Conservation (phyloP, 2,113 vertebrate species). For the Pseudorasbora parva region DNA sequence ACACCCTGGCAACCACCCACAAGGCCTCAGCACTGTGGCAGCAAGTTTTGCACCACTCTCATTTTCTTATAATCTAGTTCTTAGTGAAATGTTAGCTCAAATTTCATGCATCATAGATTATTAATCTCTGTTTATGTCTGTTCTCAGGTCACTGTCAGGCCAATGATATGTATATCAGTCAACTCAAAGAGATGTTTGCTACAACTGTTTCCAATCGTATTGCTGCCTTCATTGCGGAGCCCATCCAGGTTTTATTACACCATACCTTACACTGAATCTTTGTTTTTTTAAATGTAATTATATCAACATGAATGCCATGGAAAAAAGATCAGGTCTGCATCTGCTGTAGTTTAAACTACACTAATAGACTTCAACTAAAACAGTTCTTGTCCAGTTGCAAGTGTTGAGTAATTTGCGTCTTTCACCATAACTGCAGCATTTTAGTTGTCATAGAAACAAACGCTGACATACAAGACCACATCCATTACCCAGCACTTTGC, state of each 20-base stretch:
- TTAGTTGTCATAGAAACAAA: background rate
- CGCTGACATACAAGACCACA: background rate
- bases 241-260: slow-evolving; percentile 84
- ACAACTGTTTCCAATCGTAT: slow-evolving; percentile 81
- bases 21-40: too few species aligned
- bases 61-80: background rate
- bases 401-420: background rate
- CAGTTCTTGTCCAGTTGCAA: background rate
- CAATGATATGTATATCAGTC: slow-evolving; percentile 84
- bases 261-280: background rate
- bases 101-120: too few species aligned
- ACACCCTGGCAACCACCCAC: background rate
- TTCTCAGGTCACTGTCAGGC: slow-evolving; percentile 85
- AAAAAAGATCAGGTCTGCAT: background rate
- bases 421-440: background rate
- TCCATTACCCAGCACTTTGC: background rate
- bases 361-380: background rate
- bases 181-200: slow-evolving; percentile 87
- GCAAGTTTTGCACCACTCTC: background rate
- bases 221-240: slow-evolving; percentile 92
- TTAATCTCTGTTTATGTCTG: background rate
- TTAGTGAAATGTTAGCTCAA: background rate
- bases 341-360: background rate
- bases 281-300: background rate
- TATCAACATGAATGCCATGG: background rate